Conservation (phyloP, 2,888 invertebrate genomes). For the Hofmannophila pseudospretella region DNA sequence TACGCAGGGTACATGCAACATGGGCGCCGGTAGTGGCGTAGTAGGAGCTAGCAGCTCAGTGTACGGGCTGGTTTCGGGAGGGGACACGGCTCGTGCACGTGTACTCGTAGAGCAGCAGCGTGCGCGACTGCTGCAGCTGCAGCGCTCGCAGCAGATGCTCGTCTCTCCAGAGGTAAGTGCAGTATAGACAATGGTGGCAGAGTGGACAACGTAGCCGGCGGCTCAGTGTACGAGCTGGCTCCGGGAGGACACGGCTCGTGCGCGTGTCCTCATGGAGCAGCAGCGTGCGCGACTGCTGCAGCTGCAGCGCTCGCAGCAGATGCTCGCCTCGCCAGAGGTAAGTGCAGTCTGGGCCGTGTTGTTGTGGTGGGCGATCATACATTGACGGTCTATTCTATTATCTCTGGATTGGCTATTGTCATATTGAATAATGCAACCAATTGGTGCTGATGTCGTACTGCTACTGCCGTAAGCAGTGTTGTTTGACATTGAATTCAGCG, state of each 20-base stretch:
- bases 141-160: constrained; percentile 88
- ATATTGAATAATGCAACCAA: no score
- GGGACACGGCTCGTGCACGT: constrained; percentile 61
- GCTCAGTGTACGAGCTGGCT: constrained; percentile 38
- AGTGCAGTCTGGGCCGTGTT: no score
- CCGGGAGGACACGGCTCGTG: constrained; percentile 50
- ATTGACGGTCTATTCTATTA: no score
- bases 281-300: constrained; percentile 83
- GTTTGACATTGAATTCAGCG: no score
- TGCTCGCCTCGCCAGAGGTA: constrained; percentile 74
- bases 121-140: constrained; percentile 85
- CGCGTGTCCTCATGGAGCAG: constrained; percentile 78
- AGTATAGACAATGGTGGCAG: constrained; percentile 23
- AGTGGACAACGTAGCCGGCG: constrained; percentile 26
- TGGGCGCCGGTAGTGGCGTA: constrained; percentile 22
- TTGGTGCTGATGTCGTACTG: no score
- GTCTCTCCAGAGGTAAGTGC: constrained; percentile 77
- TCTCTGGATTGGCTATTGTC: no score
- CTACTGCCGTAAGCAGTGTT: no score
- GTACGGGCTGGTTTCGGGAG: constrained; percentile 34
- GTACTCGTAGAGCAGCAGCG: constrained; percentile 78
- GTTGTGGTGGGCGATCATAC: no score
- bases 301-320: constrained; percentile 88
- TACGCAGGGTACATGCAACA: constrained; percentile 24
- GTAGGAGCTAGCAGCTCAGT: constrained; percentile 28